Conservation (phyloP, 2,797 vertebrate genomes). For the Triplophysa bombifrons region DNA sequence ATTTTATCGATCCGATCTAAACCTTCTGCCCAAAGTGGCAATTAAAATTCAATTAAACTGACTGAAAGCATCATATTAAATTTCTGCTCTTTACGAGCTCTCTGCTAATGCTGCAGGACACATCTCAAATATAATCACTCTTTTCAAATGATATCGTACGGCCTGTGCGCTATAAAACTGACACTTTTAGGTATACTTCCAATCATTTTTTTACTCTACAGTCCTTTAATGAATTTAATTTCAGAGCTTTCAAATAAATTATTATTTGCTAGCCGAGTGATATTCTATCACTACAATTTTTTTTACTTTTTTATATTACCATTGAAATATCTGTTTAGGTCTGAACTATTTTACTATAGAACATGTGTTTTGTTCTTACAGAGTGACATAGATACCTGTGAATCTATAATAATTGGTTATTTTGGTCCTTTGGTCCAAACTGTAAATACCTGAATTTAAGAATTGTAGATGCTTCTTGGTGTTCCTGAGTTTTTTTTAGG, state of each 20-base stretch:
- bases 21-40: conserved; percentile 99
- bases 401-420: too few relatives aligned
- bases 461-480: too few relatives aligned
- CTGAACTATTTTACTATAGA: neutral
- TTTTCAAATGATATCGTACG: conserved; percentile 99
- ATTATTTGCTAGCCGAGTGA: conserved; percentile 92
- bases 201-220: conserved; percentile 97
- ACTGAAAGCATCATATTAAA: conserved; percentile 99
- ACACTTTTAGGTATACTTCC: conserved; percentile 99
- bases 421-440: too few relatives aligned
- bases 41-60: conserved; percentile 99
- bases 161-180: conserved; percentile 99
- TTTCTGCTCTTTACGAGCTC: conserved; percentile 99
- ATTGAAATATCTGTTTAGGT: conserved; percentile 16
- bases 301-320: conserved; percentile 79
- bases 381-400: neutral
- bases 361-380: neutral
- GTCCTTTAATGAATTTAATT: conserved; percentile 99
- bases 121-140: conserved; percentile 98
- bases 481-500: too few relatives aligned
- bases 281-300: conserved; percentile 84
- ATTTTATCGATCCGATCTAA: conserved; percentile 99
- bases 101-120: conserved; percentile 99
- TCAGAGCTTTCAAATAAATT: conserved; percentile 99
- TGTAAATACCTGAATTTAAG: too few relatives aligned